A percentile compares a stretch with the other conserved stretches of the same genome.
Evolutionary conservation across 2,113 vertebrate genomes (phyloP).

Genomic region (Archocentrus centrarchus): DNA sequence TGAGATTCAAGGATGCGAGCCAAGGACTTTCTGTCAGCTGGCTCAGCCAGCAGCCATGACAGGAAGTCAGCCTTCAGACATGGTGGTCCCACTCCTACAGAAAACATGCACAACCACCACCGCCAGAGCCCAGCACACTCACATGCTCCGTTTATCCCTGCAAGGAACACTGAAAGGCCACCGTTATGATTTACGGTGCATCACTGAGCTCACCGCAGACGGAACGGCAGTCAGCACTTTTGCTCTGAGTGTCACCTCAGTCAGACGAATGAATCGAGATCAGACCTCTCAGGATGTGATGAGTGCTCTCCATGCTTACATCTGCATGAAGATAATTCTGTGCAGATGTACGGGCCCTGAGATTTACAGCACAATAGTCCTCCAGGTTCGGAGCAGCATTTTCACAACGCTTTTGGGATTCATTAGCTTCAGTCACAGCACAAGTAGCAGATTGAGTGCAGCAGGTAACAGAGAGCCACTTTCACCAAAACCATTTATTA

Average conservation of each 20-base stretch:
- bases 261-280: constrained; percentile 42
- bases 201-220: constrained; percentile 43
- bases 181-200: constrained; percentile 49
- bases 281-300: constrained; percentile 53
- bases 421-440: constrained; percentile 43
- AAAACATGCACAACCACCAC: constrained; percentile 71
- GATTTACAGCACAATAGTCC: constrained; percentile 46
- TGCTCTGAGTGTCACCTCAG: constrained; percentile 45
- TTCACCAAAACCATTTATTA: background rate
- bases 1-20: constrained; percentile 60
- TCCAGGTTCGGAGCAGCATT: constrained; percentile 37
- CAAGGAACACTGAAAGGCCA: constrained; percentile 42
- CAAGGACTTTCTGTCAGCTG: constrained; percentile 72
- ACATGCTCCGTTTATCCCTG: constrained; percentile 45
- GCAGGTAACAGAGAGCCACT: constrained; percentile 1
- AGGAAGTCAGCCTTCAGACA: constrained; percentile 78
- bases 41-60: constrained; percentile 65
- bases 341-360: constrained; percentile 71
- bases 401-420: constrained; percentile 43
- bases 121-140: constrained; percentile 35
- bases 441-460: constrained; percentile 24
- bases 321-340: constrained; percentile 60
- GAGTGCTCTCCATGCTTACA: constrained; percentile 46
- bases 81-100: constrained; percentile 86
- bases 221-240: constrained; percentile 60